phyloP scores from a whole-genome alignment of 2,113 vertebrate genomes.

The Parus major region DNA sequence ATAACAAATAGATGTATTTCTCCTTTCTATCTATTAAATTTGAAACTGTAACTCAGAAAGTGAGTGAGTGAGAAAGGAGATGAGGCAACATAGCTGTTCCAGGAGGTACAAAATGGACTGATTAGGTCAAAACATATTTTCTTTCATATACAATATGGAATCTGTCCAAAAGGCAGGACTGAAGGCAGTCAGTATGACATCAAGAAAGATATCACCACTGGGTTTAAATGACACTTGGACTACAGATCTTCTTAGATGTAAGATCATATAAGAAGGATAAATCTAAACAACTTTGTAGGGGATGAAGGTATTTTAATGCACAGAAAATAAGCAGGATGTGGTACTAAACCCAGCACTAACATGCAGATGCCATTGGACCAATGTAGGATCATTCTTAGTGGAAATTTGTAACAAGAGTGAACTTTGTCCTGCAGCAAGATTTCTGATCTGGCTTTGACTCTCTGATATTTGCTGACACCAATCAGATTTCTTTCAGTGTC shows the following conservation, averaged over 20 bases:
- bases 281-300: background rate
- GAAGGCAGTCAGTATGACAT: background rate
- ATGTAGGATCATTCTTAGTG: background rate
- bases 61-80: background rate
- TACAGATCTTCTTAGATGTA: background rate
- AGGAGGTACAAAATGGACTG: background rate
- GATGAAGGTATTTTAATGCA: background rate
- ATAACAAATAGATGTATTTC: background rate
- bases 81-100: background rate
- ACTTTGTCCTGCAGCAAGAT: slow-evolving; percentile 34
- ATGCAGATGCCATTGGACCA: background rate
- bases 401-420: background rate
- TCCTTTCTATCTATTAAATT: background rate
- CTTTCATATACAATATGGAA: background rate
- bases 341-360: background rate
- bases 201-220: background rate
- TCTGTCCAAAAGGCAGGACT: background rate
- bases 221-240: background rate
- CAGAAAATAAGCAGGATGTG: background rate
- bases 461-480: slow-evolving; percentile 28
- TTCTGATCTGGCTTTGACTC: background rate
- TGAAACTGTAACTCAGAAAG: background rate
- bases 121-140: slow-evolving; percentile 23
- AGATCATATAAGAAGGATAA: background rate
- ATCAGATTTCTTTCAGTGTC: slow-evolving; percentile 18